Percentiles rank a stretch among this genome's conserved stretches.
phyloP scores from a whole-genome alignment of 37 sponge, comb jelly and placozoan genomes.

The Geodia barretti region DNA sequence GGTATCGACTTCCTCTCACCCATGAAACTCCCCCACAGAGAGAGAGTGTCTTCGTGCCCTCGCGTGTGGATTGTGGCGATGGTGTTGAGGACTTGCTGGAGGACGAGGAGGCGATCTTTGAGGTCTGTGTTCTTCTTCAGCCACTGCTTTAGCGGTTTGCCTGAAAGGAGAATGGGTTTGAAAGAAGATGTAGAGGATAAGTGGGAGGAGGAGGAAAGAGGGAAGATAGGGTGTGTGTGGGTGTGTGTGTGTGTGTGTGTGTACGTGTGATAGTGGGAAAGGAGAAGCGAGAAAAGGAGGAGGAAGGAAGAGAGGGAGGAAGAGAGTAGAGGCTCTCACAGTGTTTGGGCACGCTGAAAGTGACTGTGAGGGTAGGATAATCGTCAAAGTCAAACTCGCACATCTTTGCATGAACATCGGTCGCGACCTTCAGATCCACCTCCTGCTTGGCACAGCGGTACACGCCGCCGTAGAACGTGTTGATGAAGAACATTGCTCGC shows the following conservation, averaged over 20 bases:
- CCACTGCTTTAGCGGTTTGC: conserved; percentile 33
- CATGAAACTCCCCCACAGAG: conserved; percentile 48
- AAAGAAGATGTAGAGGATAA: no score
- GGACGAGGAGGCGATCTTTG: conserved; percentile 22
- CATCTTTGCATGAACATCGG: conserved; percentile 11
- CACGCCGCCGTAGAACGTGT: not conserved
- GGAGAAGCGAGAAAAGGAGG: not conserved
- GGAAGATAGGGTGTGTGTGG: no score
- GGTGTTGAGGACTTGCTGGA: conserved; percentile 58
- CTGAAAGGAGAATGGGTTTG: conserved; percentile 23
- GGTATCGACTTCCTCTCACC: no score
- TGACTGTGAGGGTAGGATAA: not conserved
- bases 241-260: no score
- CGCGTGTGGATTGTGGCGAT: conserved; percentile 30
- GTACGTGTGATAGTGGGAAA: no score
- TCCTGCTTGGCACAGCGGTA: not conserved
- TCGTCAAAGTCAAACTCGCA: conserved; percentile 14
- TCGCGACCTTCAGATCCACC: conserved; percentile 34
- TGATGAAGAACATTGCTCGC: not conserved
- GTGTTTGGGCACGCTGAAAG: not conserved
- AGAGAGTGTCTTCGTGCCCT: conserved; percentile 2
- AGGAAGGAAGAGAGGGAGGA: not conserved
- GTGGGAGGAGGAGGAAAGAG: not conserved
- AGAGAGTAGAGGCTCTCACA: not conserved
- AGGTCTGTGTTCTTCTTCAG: conserved; percentile 10